Evolutionary conservation across 2,888 invertebrate species (phyloP), one percentile per base, ranked within the genome.

Genomic region (Bembecia ichneumoniformis): DNA sequence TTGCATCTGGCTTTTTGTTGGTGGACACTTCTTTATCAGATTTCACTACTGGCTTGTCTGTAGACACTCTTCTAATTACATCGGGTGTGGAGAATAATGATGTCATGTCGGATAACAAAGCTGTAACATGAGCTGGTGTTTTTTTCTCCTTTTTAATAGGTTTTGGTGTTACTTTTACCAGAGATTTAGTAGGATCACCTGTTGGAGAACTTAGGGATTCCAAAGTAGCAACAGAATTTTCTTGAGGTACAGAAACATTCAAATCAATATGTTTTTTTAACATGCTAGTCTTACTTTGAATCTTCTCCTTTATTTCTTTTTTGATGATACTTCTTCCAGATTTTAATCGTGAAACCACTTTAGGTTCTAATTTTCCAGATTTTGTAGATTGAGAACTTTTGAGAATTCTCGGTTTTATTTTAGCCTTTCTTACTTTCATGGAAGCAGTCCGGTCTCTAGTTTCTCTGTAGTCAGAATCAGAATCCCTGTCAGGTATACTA

Each of bases 71-170:
- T 60, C 93, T 87, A 51, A 93, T 93, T 49, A 94, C 93, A 82
- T 94, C 94, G 15, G 94, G 94, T 43, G 93, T 91, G 4, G 94
- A 93, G 71, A 94, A 94, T 51, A 94, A 74, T 36, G 93, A 92
- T 51, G 93, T 89, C 88, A 91, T 91, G 64, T 91, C 90, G 35
- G 87, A 80, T 43, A 88, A 77, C 60, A 81, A 77, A 58, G 75
- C 88, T 50, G 87, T 88, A 46, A 90, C 81, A 64, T 89, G 90
- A 13, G 90, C 87, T 14, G 91, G 90, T 34, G 89, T 87, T 68
- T 91, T 91, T 54, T 90, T 89, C 53, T 89, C 89, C 59, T 82
- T 88, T 57, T 79, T 87, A 7, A 71, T 54, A 16, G 68, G 54
- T 60, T 84, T 86, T 44, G 72, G 68, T 48, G 66, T 60, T 50